Percentiles rank a stretch among this genome's conserved stretches.
These are phyloP conservation scores for Lateolabrax maculatus DNA, from an alignment of 2,797 vertebrate genomes.

Conservation along the genomic window DNA sequence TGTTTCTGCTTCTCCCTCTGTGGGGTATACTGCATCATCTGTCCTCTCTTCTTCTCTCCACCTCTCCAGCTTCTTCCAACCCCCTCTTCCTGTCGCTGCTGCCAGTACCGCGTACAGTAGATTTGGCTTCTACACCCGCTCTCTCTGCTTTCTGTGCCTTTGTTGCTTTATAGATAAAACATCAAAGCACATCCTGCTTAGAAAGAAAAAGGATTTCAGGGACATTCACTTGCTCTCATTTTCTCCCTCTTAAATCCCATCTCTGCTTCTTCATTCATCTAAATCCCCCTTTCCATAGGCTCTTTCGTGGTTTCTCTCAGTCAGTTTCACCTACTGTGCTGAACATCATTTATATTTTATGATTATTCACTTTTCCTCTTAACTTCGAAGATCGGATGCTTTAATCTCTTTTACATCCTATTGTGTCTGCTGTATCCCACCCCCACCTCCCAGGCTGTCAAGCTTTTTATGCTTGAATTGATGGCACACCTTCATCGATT, in stretches of 20 bases:
- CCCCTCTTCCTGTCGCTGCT: constrained; percentile 84
- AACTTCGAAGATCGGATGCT: constrained; percentile 5
- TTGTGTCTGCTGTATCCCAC: constrained; percentile 17
- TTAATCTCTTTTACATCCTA: constrained; percentile 21
- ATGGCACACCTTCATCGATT: constrained; percentile 55
- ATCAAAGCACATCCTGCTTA: constrained; percentile 81
- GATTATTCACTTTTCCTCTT: constrained; percentile 46
- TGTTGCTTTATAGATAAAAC: constrained; percentile 83
- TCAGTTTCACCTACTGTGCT: constrained; percentile 39
- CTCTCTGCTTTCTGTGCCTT: constrained; percentile 74
- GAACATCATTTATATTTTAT: constrained; percentile 57
- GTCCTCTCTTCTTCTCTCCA: constrained; percentile 49
- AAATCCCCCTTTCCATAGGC: constrained; percentile 60
- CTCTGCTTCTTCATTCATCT: constrained; percentile 66
- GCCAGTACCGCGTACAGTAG: constrained; percentile 70
- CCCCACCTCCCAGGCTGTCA: constrained; percentile 15
- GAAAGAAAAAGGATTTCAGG: constrained; percentile 75
- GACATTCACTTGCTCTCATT: constrained; percentile 73
- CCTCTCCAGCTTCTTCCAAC: constrained; percentile 51
- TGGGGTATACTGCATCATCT: constrained; percentile 49
- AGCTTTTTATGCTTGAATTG: constrained; percentile 45
- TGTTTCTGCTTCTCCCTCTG: constrained; percentile 42
- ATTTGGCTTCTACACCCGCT: constrained; percentile 71
- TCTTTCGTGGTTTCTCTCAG: constrained; percentile 34
- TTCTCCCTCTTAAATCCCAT: constrained; percentile 69